A percentile compares a stretch with the other conserved stretches of the same genome.
Evolutionary conservation across 2,888 invertebrate species (phyloP).

Genomic region (Xanthorhoe designata): DNA sequence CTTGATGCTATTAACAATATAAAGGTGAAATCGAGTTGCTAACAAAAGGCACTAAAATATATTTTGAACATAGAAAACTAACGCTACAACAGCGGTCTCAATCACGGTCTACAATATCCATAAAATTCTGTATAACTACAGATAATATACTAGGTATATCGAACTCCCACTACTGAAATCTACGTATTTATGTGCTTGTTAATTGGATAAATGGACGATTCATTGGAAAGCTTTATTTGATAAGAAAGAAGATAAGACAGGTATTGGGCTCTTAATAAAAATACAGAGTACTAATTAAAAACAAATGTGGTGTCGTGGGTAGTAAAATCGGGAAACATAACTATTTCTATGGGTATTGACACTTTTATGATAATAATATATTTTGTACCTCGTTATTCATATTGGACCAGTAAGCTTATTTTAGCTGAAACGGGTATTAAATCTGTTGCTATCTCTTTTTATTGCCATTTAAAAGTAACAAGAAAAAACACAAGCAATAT

Average conservation of each 20-base stretch:
- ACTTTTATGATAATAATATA: conserved; percentile 20
- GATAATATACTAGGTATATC: too few relatives aligned
- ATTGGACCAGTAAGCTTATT: too few relatives aligned
- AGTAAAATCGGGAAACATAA: conserved; percentile 32
- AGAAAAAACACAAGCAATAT: too few relatives aligned
- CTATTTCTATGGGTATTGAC: conserved; percentile 30
- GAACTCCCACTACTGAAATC: conserved; percentile 45
- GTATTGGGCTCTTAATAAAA: conserved; percentile 37
- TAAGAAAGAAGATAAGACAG: conserved; percentile 40
- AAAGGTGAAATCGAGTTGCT: too few relatives aligned
- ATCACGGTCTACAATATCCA: conserved; percentile 7
- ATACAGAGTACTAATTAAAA: conserved; percentile 38
- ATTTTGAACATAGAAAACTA: not conserved
- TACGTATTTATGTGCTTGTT: conserved; percentile 55
- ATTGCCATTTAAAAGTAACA: too few relatives aligned
- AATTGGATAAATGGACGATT: conserved; percentile 47
- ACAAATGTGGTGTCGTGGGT: conserved; percentile 38
- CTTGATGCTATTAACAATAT: too few relatives aligned
- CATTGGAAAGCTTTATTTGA: conserved; percentile 36
- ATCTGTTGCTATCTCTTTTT: too few relatives aligned
- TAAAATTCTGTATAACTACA: conserved; percentile 5
- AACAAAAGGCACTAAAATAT: not conserved
- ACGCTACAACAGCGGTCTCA: not conserved
- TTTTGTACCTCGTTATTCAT: too few relatives aligned
- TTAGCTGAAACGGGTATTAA: too few relatives aligned